Conservation (phyloP, 2,888 invertebrate species). For the Ferrisia virgata region DNA sequence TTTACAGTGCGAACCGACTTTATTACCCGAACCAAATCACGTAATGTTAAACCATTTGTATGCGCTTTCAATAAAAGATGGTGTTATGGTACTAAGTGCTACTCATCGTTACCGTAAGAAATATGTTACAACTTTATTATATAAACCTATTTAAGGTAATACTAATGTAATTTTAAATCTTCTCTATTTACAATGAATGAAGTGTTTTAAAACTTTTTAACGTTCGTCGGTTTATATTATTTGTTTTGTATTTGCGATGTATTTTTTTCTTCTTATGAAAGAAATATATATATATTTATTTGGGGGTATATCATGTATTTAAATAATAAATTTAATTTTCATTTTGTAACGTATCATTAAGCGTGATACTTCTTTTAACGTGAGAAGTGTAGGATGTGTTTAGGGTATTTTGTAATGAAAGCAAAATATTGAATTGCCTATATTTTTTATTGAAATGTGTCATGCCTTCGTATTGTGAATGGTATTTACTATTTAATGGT, state of each 20-base stretch:
- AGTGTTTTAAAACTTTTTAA: not conserved
- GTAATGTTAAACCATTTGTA: slow-evolving; percentile 99
- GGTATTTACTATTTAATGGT: too few relatives aligned
- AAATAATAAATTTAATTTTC: not conserved
- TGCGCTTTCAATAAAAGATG: slow-evolving; percentile 99
- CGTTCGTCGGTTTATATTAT: not conserved
- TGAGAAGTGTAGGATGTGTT: too few relatives aligned
- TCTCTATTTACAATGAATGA: not conserved
- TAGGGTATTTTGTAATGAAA: too few relatives aligned
- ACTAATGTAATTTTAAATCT: slow-evolving; percentile 13
- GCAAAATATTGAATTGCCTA: too few relatives aligned
- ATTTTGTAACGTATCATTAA: too few relatives aligned
- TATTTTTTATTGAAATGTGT: too few relatives aligned
- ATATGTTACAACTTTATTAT: slow-evolving; percentile 96
- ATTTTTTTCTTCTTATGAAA: not conserved
- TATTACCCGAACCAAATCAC: slow-evolving; percentile 99
- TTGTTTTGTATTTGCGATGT: not conserved
- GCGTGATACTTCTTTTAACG: too few relatives aligned
- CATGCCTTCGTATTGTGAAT: too few relatives aligned
- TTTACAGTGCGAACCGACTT: slow-evolving; percentile 91
- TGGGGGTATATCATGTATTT: not conserved
- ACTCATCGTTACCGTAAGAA: slow-evolving; percentile 98
- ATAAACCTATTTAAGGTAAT: slow-evolving; percentile 82
- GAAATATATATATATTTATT: not conserved
- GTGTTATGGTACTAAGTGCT: slow-evolving; percentile 98